Percentiles rank a stretch among this genome's conserved stretches.
phyloP scores from a whole-genome alignment of 1,140 invertebrate genomes.

The Eulimnadia texana region DNA sequence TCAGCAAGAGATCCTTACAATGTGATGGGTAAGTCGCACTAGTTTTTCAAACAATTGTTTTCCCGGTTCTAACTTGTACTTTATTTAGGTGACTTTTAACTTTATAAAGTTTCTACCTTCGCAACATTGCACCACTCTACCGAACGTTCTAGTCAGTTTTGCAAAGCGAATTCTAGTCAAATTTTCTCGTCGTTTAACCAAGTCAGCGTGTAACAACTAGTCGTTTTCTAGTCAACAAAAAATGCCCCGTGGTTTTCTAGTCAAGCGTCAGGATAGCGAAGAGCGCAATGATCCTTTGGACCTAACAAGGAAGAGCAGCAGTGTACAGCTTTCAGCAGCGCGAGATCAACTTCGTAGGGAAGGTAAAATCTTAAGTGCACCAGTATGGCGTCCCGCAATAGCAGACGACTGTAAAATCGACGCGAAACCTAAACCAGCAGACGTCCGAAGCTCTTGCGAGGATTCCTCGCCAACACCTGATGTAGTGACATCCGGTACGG shows the following conservation, averaged over 20 bases:
- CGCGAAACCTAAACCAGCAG: not conserved
- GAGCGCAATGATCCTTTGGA: not conserved
- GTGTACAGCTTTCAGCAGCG: not conserved
- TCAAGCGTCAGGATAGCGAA: not conserved
- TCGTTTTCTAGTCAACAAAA: no score
- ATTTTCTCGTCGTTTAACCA: no score
- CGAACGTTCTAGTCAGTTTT: not conserved
- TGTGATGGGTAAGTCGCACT: not conserved
- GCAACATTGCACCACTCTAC: no score
- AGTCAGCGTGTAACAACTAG: no score
- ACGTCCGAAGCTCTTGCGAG: not conserved
- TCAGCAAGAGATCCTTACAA: not conserved
- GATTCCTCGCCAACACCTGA: slow-evolving; percentile 4
- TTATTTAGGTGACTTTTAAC: not conserved
- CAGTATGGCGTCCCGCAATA: not conserved
- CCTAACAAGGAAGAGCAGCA: not conserved
- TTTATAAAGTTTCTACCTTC: not conserved
- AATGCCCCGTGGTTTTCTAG: not conserved
- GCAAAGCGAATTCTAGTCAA: not conserved
- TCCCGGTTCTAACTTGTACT: no score
- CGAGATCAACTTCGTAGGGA: not conserved
- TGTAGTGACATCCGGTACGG: not conserved
- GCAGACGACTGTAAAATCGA: not conserved
- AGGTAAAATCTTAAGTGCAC: not conserved
- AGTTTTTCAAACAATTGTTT: not conserved